Evolutionary conservation across 1,140 invertebrate genomes (phyloP).

Genomic region (Chlorops oryzae): DNA sequence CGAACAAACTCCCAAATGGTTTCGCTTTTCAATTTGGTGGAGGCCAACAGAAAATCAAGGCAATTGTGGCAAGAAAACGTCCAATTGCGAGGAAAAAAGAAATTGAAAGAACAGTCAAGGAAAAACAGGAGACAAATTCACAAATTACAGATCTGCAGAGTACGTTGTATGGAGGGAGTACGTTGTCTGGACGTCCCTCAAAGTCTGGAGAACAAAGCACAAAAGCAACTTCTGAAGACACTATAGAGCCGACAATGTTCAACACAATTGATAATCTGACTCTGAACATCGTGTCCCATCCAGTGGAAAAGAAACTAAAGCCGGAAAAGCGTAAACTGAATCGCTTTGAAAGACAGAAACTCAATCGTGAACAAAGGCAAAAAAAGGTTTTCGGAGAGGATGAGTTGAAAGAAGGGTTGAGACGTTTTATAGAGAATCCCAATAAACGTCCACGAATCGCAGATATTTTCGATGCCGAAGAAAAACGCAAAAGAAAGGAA

Average conservation of each 20-base stretch:
- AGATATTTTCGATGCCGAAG: slow-evolving; percentile 29
- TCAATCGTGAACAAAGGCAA: neutral
- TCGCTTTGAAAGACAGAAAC: slow-evolving; percentile 7
- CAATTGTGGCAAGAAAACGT: slow-evolving; percentile 29
- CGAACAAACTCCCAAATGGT: neutral
- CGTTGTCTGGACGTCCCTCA: neutral
- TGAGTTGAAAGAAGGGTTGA: slow-evolving; percentile 14
- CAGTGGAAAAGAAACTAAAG: neutral
- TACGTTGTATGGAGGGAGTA: neutral
- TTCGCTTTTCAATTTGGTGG: slow-evolving; percentile 32
- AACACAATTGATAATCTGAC: slow-evolving; percentile 18
- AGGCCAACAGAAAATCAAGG: slow-evolving; percentile 34
- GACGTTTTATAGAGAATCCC: slow-evolving; percentile 19
- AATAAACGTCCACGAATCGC: slow-evolving; percentile 28
- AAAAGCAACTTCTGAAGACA: neutral
- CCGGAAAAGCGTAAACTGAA: slow-evolving; percentile 15
- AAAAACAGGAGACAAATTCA: neutral
- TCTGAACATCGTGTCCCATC: slow-evolving; percentile 21
- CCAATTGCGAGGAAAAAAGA: neutral
- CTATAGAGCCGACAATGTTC: neutral
- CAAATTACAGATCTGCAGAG: neutral
- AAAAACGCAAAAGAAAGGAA: slow-evolving; percentile 13
- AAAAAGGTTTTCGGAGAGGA: slow-evolving; percentile 13
- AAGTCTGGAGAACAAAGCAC: neutral
- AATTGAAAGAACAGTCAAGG: neutral